Conservation (phyloP, 2,113 vertebrate genomes). For the Hippoglossus stenolepis region DNA sequence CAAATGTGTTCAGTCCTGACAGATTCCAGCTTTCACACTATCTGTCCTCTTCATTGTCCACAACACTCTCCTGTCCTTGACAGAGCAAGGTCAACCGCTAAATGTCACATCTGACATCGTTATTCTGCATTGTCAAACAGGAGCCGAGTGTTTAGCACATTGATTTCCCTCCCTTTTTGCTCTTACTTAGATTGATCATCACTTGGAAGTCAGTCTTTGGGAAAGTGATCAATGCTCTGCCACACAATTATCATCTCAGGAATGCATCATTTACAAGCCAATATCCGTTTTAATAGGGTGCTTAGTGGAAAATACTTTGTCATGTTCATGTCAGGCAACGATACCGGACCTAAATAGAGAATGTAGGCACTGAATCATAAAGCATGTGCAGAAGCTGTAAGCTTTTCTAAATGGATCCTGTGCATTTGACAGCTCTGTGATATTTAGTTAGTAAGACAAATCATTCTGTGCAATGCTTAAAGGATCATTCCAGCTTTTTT, state of each 20-base stretch:
- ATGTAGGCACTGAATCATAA: neutral
- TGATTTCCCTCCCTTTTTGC: conserved; percentile 58
- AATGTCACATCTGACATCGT: conserved; percentile 62
- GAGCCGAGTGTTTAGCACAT: conserved; percentile 58
- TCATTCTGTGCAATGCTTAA: neutral
- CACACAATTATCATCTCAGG: conserved; percentile 47
- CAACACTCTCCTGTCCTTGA: conserved; percentile 39
- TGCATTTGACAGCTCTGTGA: neutral
- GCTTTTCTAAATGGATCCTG: neutral
- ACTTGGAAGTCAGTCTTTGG: conserved; percentile 45
- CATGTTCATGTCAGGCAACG: conserved; percentile 24
- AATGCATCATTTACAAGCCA: conserved; percentile 58
- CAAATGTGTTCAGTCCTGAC: conserved; percentile 2
- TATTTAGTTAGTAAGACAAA: neutral
- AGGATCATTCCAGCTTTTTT: neutral
- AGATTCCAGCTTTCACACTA: conserved; percentile 18
- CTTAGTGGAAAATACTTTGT: conserved; percentile 26
- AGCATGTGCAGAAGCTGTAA: neutral
- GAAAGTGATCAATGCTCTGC: conserved; percentile 57
- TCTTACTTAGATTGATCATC: conserved; percentile 53
- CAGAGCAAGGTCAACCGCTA: conserved; percentile 57
- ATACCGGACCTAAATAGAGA: neutral
- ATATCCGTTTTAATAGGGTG: conserved; percentile 31
- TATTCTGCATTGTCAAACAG: conserved; percentile 59
- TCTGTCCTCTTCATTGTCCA: conserved; percentile 15